Conservation (phyloP, 2,888 invertebrate species). For the Pheosia gnoma region DNA sequence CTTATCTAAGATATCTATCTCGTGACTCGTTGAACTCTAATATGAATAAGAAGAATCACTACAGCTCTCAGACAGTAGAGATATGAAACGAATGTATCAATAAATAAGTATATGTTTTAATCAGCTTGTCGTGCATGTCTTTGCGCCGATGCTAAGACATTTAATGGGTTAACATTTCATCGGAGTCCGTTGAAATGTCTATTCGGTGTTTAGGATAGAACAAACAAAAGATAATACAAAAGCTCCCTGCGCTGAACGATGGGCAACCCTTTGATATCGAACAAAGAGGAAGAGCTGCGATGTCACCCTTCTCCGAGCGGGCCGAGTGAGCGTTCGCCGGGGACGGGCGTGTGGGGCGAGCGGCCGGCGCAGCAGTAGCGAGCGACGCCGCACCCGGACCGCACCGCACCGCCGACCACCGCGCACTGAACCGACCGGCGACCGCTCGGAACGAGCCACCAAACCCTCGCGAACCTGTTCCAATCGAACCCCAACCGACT, state of each 20-base stretch:
- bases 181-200: constrained; percentile 1
- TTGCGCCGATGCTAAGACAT: neutral
- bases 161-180: neutral
- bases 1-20: constrained; percentile 13
- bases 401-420: constrained; percentile 75
- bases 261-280: constrained; percentile 65
- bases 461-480: constrained; percentile 52
- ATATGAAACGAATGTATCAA: neutral
- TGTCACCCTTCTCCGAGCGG: constrained; percentile 78
- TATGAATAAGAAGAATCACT: constrained; percentile 13
- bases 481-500: constrained; percentile 50
- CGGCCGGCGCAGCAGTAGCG: constrained; percentile 71
- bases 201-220: constrained; percentile 21
- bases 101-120: neutral
- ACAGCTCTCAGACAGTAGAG: neutral
- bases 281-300: constrained; percentile 71
- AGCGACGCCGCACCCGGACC: constrained; percentile 75
- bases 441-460: constrained; percentile 24
- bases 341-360: constrained; percentile 54
- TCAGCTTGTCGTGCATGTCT: neutral
- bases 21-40: constrained; percentile 39
- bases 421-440: constrained; percentile 45
- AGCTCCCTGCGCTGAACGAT: constrained; percentile 49
- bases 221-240: constrained; percentile 46
- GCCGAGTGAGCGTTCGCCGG: constrained; percentile 55